These are phyloP conservation scores for Melolontha melolontha DNA, from an alignment of 2,888 invertebrate genomes.

Conservation along the genomic window DNA sequence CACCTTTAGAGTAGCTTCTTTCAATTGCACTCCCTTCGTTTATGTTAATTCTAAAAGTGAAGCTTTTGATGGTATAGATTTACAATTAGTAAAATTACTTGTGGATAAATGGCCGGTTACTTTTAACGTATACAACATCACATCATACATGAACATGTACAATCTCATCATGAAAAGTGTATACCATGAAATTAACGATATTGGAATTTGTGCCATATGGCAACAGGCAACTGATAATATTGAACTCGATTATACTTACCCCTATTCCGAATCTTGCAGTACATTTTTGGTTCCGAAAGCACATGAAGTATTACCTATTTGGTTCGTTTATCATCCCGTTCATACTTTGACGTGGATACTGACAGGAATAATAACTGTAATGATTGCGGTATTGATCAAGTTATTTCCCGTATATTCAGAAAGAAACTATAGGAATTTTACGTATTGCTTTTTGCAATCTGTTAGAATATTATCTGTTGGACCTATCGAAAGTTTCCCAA, in stretches of 20 bases:
- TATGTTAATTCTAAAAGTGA: slow-evolving; percentile 2
- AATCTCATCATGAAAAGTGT: slow-evolving; percentile 16
- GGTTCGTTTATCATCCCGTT: slow-evolving; percentile 48
- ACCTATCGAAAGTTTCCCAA: slow-evolving; percentile 26
- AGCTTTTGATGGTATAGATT: slow-evolving; percentile 36
- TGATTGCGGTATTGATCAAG: slow-evolving; percentile 12
- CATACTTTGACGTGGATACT: slow-evolving; percentile 15
- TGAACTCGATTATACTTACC: slow-evolving; percentile 24
- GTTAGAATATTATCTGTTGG: slow-evolving; percentile 34
- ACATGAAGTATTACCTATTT: slow-evolving; percentile 38
- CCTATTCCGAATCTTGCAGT: slow-evolving; percentile 43
- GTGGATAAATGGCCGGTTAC: slow-evolving; percentile 23
- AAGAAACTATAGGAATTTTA: neutral
- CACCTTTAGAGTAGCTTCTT: slow-evolving; percentile 16
- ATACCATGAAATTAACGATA: slow-evolving; percentile 8
- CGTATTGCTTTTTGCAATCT: slow-evolving; percentile 1
- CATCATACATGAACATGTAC: slow-evolving; percentile 28
- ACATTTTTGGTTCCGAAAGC: slow-evolving; percentile 51
- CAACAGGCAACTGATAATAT: neutral
- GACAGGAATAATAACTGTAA: neutral
- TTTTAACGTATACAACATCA: slow-evolving; percentile 7
- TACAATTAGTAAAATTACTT: slow-evolving; percentile 15
- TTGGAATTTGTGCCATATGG: slow-evolving; percentile 35
- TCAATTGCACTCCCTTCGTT: slow-evolving; percentile 36
- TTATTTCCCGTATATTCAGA: neutral